A percentile compares a stretch with the other conserved stretches of the same genome.
Conservation (phyloP, 2,113 vertebrate species). For the Pica pica region DNA sequence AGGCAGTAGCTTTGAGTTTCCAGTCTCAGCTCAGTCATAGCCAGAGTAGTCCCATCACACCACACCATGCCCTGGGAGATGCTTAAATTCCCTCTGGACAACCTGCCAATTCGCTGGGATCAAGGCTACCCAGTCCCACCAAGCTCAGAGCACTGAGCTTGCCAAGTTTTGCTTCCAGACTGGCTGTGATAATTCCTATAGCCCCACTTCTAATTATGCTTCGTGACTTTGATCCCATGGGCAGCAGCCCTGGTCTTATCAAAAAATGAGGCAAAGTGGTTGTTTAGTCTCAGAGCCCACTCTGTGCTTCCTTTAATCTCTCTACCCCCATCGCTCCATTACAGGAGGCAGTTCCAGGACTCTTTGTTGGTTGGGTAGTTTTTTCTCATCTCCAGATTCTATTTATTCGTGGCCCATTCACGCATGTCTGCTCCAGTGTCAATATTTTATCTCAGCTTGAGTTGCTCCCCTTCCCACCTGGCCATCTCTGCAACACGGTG, state of each 20-base stretch:
- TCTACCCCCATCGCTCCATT: not conserved
- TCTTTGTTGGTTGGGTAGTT: not conserved
- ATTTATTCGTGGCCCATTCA: conserved; percentile 17
- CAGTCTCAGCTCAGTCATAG: not conserved
- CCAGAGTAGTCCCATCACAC: not conserved
- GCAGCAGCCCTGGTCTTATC: not conserved
- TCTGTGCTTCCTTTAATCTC: not conserved
- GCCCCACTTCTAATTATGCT: not conserved
- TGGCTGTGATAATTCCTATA: not conserved
- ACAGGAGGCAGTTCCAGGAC: not conserved
- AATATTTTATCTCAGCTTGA: conserved; percentile 5
- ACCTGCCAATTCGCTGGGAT: rapidly evolving
- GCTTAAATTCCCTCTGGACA: not conserved
- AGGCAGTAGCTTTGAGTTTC: not conserved
- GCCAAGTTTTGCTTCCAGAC: not conserved
- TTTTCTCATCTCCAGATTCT: conserved; percentile 4
- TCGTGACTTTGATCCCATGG: not conserved
- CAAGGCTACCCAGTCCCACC: not conserved
- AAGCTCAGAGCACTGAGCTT: not conserved
- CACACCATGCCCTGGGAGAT: not conserved
- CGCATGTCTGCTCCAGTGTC: not conserved
- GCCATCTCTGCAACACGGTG: not conserved
- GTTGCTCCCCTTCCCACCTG: not conserved
- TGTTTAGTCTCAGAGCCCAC: not conserved
- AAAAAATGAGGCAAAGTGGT: not conserved